Evolutionary conservation across 2,113 vertebrate genomes (phyloP).

Genomic region (Platysteira castanea): DNA sequence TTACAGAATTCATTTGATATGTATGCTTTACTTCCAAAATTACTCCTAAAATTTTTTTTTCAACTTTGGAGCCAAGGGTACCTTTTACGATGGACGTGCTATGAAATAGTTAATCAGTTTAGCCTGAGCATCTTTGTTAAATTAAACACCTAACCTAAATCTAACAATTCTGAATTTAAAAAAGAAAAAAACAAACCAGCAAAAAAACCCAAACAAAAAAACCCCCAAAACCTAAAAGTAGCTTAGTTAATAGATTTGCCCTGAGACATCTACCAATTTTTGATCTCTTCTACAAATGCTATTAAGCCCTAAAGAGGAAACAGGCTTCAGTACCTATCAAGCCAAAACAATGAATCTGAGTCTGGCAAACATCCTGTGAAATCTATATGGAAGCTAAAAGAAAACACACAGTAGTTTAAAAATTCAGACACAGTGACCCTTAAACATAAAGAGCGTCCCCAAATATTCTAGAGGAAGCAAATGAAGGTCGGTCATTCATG

Average conservation of each 20-base stretch:
- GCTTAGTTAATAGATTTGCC: background rate
- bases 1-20: background rate
- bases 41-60: background rate
- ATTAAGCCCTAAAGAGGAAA: slow-evolving; percentile 1
- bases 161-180: background rate
- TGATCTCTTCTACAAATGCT: background rate
- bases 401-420: background rate
- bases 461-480: background rate
- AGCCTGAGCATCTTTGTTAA: background rate
- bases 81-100: background rate
- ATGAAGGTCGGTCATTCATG: background rate
- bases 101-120: background rate
- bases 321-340: background rate
- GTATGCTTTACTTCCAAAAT: background rate
- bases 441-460: background rate
- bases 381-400: background rate
- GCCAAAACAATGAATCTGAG: background rate
- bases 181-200: background rate
- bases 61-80: background rate
- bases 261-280: background rate
- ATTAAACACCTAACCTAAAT: background rate
- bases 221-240: background rate
- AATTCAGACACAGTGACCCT: background rate
- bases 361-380: slow-evolving; percentile 18
- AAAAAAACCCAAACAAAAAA: background rate